Percentiles rank a stretch among this genome's conserved stretches.
phyloP scores from a whole-genome alignment of 2,888 invertebrate genomes.

The Zhuqinia jingwanae region DNA sequence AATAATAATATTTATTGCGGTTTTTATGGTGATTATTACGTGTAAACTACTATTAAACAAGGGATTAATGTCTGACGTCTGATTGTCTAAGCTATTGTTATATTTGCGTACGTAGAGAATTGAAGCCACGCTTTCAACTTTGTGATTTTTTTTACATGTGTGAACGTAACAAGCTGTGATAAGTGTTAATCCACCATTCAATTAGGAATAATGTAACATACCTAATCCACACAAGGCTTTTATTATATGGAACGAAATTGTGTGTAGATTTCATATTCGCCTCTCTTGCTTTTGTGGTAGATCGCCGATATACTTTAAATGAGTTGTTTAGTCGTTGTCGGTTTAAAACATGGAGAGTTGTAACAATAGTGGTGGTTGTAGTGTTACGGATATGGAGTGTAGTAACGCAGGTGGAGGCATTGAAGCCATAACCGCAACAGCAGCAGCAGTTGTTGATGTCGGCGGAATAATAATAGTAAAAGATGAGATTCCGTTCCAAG shows the following conservation, averaged over 20 bases:
- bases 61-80: no score
- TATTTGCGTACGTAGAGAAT: not conserved
- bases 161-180: not conserved
- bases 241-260: no score
- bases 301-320: not conserved
- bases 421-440: not conserved
- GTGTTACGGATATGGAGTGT: not conserved
- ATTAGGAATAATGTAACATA: conserved; percentile 4
- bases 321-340: not conserved
- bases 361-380: not conserved
- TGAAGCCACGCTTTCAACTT: not conserved
- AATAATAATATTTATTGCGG: conserved; percentile 7
- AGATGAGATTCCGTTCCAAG: conserved; percentile 29
- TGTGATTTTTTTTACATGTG: not conserved
- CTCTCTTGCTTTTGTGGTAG: not conserved
- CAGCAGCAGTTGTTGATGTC: not conserved
- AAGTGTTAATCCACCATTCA: not conserved
- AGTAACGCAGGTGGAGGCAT: not conserved
- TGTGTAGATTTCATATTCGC: not conserved
- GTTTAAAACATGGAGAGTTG: conserved; percentile 17
- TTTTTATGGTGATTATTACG: conserved; percentile 10
- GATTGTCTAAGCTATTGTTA: not conserved
- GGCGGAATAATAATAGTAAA: not conserved
- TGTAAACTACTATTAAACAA: no score
- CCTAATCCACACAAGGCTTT: not conserved